A percentile compares a stretch with the other conserved stretches of the same genome.
Conservation (phyloP, 2,888 invertebrate species). For the Neocrepidodera transversa region DNA sequence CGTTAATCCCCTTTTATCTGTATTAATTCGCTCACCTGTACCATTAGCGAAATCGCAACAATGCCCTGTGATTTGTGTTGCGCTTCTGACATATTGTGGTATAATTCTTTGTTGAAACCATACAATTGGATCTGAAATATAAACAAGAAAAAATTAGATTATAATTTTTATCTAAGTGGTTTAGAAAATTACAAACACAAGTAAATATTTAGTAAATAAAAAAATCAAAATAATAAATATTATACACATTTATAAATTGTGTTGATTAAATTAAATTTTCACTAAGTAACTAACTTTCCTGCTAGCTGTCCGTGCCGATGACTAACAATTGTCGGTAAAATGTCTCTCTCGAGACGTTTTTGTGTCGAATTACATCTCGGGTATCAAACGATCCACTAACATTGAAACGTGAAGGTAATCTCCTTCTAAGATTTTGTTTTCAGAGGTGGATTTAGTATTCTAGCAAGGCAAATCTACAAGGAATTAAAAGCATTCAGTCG, state of each 20-base stretch:
- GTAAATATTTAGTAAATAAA: no score
- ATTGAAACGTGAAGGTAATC: constrained; percentile 38
- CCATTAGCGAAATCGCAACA: constrained; percentile 93
- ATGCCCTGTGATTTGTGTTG: constrained; percentile 96
- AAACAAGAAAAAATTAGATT: neutral
- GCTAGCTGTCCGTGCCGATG: constrained; percentile 8
- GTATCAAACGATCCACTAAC: constrained; percentile 34
- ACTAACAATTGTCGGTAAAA: constrained; percentile 32
- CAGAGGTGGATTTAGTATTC: constrained; percentile 30
- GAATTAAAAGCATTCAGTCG: constrained; percentile 31
- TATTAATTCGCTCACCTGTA: constrained; percentile 73
- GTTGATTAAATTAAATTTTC: no score
- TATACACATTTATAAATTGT: no score
- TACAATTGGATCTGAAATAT: constrained; percentile 87
- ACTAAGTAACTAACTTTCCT: no score
- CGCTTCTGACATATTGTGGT: constrained; percentile 96
- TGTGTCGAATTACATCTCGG: constrained; percentile 31
- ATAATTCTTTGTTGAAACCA: constrained; percentile 96
- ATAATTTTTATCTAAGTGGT: no score
- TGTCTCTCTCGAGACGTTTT: constrained; percentile 30
- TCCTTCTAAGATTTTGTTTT: constrained; percentile 32
- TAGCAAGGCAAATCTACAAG: constrained; percentile 26
- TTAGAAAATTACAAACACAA: no score
- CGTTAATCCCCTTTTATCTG: neutral
- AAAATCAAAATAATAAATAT: no score